phyloP scores from a whole-genome alignment of 1,140 invertebrate species.

The Drosophila varians region DNA sequence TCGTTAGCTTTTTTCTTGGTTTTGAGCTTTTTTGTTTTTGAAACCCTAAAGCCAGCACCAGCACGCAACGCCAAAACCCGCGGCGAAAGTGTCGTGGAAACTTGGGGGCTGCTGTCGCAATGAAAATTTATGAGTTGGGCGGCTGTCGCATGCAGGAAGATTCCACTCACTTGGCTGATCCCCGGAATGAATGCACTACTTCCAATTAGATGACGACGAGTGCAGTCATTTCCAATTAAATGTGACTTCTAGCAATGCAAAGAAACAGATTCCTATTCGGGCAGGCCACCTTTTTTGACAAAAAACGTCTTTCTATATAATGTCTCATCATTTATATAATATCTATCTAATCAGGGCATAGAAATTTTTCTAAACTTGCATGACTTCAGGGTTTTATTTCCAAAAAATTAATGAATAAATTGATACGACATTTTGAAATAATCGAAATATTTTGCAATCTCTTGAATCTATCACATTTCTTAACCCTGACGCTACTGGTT shows the following conservation, averaged over 20 bases:
- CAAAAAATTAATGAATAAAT: too few relatives aligned
- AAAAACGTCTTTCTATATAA: too few relatives aligned
- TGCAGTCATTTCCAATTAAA: background rate
- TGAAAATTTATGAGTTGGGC: slow-evolving; percentile 48
- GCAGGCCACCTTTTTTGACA: too few relatives aligned
- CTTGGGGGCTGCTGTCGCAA: slow-evolving; percentile 16
- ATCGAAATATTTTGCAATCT: too few relatives aligned
- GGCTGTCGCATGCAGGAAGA: slow-evolving; percentile 38
- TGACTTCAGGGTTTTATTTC: too few relatives aligned
- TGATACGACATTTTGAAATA: too few relatives aligned
- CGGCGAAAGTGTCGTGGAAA: slow-evolving; percentile 72
- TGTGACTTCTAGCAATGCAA: too few relatives aligned
- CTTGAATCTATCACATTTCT: background rate
- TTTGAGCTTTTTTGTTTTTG: background rate
- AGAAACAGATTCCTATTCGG: too few relatives aligned
- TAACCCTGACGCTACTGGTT: slow-evolving; percentile 4
- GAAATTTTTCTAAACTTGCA: too few relatives aligned
- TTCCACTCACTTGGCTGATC: slow-evolving; percentile 7
- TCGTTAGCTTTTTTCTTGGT: background rate
- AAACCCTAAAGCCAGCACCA: slow-evolving; percentile 19
- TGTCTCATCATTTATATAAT: too few relatives aligned
- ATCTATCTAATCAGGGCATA: too few relatives aligned
- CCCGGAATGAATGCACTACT: slow-evolving; percentile 9
- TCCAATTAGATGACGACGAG: slow-evolving; percentile 36
- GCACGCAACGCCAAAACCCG: slow-evolving; percentile 51